Evolutionary conservation across 2,113 vertebrate species (phyloP), one percentile per base, ranked within the genome.

Genomic region (Orientallactaga bullata): DNA sequence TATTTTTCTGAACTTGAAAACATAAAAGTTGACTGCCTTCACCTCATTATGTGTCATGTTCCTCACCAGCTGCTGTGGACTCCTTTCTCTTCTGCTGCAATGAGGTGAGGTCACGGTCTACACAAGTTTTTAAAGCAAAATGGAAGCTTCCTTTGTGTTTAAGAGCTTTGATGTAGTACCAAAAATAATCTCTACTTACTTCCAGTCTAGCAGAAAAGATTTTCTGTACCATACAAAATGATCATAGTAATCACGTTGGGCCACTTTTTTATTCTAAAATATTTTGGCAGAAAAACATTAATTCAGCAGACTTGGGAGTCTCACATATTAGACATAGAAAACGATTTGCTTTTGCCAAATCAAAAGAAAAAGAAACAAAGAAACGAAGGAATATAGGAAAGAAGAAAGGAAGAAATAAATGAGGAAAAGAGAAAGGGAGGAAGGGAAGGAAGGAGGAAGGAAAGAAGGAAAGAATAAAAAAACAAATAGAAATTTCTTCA

Each of bases 61-160:
- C 39, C 20, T 35, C 73, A 78, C 63, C 55, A 83, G 18, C 26
- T 78, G 30, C 7, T 92, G 47, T 11, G 74, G 51, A 28, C 35
- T 65, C 18, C 12, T 83, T 73, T 79, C 37, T 86, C 4, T 69
- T 15, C 1, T 68, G n/a, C 20, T 87, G 9, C 37, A 63, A 12
- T 42, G 15, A 95, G 42, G 77, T 92, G 39, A 87, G 74, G 74
- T 89, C 86, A 83, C 81, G 63, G 76, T 30, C 32, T 61, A 3
- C 65, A 3, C 4, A 61, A 73, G 21, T 32, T 66, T 76, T 24
- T 24, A 77, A 7, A 73, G 32, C 4, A 82, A 85, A 82, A 63
- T 69, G 4, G 12, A 77, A 77, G 77, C 18, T 35, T 69, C 86
- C 42, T 63, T 89, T 37, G 65, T 32, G 23, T 58, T 15, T 55